A percentile compares a stretch with the other conserved stretches of the same genome.
These are phyloP conservation scores for Mustela nigripes DNA, from an alignment of 2,113 vertebrate genomes.

Conservation along the genomic window DNA sequence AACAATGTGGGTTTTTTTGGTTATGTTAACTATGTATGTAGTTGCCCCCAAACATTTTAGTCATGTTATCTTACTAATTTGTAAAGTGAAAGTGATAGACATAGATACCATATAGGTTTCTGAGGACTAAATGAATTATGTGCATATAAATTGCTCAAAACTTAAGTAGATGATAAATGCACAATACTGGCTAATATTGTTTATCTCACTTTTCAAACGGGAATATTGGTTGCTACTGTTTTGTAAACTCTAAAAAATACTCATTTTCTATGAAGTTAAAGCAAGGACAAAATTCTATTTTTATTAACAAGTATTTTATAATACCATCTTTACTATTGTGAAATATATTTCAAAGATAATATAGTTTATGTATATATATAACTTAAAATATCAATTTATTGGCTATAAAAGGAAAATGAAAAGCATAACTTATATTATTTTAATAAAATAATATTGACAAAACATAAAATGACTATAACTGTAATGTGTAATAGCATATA, in stretches of 20 bases:
- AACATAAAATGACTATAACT: neutral
- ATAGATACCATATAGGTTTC: neutral
- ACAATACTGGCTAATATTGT: neutral
- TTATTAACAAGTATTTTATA: neutral
- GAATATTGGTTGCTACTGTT: neutral
- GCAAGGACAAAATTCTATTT: neutral
- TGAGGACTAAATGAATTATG: neutral
- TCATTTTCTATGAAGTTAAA: neutral
- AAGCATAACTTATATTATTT: neutral
- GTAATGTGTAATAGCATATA: neutral
- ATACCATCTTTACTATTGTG: neutral
- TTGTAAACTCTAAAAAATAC: neutral
- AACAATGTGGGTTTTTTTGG: neutral
- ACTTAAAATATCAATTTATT: neutral
- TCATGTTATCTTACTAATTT: neutral
- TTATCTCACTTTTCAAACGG: neutral
- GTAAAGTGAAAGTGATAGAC: neutral
- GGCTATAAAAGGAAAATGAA: neutral
- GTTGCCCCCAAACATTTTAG: neutral
- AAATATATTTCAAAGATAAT: neutral
- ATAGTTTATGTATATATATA: neutral
- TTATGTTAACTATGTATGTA: neutral
- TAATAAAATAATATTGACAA: neutral
- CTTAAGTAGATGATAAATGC: neutral
- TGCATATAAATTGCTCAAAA: neutral